Base-by-base conservation (phyloP, 2,113 vertebrate genomes). In the Ctenodactylus gundi region DNA sequence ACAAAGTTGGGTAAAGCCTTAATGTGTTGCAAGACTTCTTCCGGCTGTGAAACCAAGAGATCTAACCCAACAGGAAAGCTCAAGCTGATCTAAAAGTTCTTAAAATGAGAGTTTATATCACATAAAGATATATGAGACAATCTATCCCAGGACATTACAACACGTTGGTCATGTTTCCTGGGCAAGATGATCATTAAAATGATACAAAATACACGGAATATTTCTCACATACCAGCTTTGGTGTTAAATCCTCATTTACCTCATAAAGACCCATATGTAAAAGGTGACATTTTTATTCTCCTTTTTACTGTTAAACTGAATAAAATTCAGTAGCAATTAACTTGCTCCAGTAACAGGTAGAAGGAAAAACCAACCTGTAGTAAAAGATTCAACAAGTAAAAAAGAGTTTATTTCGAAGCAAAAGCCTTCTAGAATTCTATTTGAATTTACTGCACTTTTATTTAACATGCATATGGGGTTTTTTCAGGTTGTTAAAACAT, bases 21-120 rank as follows among this genome's bases (percentile, higher is more conserved):
- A 49, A 41, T 20, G 27, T 21, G 72, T 76, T 55, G 60, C 12
- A 41, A 46, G 21, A 31, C 65, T 93, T 51, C 67, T 70, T 77
- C 13, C 53, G 72, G 46, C 39, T 80, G 11, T 86, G 41, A 95
- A 25, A 75, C 85, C 4, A 89, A 78, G 44, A 90, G 36, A 27
- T n/a, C 27, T 86, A 96, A 82, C 65, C 62, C 31, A 44, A 92
- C 62, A 90, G 68, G 39, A 89, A 34, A 87, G 62, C 84, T 88
- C 64, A 92, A 95, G 41, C 46, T 89, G 51, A 29, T 57, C 6
- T 88, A 34, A 93, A 91, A 94, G 77, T 23, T 44, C 81, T 82
- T 41, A 76, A 58, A 83, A 73, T 49, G 18, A 44, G 3, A 39
- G 23, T 6, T 57, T 67, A 51, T 25, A 58, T 81, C 62, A 57